Percentiles rank a stretch among this genome's conserved stretches.
These are phyloP conservation scores for Coptodon rendalli DNA, from an alignment of 2,113 vertebrate genomes.

Conservation along the genomic window DNA sequence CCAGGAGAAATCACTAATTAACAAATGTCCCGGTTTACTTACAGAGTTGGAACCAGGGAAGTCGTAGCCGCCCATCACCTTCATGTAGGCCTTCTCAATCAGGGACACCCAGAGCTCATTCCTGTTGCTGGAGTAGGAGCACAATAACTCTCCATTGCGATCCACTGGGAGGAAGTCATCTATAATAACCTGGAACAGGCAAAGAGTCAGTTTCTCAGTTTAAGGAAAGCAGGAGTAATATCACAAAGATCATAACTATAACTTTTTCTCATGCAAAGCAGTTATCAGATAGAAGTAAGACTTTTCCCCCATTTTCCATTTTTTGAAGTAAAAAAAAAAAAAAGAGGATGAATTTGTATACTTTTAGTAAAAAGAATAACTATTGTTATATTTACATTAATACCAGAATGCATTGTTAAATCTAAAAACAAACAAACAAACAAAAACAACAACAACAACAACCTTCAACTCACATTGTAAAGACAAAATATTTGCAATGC, in stretches of 20 bases:
- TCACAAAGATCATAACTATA: rapidly evolving
- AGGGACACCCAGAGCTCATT: constrained; percentile 97
- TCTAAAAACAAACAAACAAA: neutral
- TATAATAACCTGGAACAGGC: constrained; percentile 83
- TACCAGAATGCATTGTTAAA: rapidly evolving
- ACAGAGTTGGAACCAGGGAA: constrained; percentile 99
- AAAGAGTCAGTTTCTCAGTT: neutral
- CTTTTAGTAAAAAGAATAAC: rapidly evolving
- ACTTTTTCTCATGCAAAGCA: neutral
- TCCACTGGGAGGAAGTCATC: constrained; percentile 94
- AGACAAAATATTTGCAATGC: neutral
- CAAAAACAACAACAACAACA: neutral
- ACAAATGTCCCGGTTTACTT: constrained; percentile 48
- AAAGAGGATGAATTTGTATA: rapidly evolving
- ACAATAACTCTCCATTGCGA: constrained; percentile 90
- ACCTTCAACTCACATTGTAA: rapidly evolving
- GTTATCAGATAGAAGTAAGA: neutral
- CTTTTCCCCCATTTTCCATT: rapidly evolving
- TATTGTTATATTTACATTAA: neutral
- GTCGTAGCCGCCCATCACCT: constrained; percentile 98
- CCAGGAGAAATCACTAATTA: neutral
- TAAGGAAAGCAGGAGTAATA: neutral
- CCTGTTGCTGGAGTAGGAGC: constrained; percentile 96
- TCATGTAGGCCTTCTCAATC: constrained; percentile 99
- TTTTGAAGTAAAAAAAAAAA: neutral